These are phyloP conservation scores for Urocitellus parryii DNA, from an alignment of 2,113 vertebrate genomes.

Conservation along the genomic window DNA sequence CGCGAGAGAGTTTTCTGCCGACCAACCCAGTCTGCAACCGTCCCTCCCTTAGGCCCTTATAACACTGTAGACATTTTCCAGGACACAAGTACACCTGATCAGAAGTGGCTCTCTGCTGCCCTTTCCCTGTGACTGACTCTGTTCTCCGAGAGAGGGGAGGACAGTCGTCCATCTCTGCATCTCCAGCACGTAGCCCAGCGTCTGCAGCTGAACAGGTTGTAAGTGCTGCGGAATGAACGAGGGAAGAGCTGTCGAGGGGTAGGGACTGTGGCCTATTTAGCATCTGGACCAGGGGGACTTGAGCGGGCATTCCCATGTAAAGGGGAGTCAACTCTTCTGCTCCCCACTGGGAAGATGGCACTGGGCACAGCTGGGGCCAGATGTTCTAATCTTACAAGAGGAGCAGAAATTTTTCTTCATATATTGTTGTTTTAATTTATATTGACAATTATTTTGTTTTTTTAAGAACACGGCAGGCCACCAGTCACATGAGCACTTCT, in stretches of 20 bases:
- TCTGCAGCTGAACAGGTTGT: background rate
- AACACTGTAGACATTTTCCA: background rate
- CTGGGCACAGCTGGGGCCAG: background rate
- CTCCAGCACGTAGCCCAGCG: background rate
- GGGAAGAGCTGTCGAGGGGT: background rate
- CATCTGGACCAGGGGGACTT: background rate
- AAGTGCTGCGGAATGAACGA: background rate
- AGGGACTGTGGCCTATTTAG: fast-evolving
- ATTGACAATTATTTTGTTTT: no score
- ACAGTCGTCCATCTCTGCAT: no score
- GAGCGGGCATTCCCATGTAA: background rate
- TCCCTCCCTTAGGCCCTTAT: background rate
- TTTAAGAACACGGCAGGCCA: background rate
- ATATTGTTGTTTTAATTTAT: no score
- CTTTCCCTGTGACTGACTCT: background rate
- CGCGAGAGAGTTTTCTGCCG: background rate
- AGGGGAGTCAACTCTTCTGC: background rate
- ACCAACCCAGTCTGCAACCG: background rate
- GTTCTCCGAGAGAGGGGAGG: background rate
- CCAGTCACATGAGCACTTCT: background rate
- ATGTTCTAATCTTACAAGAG: background rate
- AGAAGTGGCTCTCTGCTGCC: fast-evolving
- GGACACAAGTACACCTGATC: no score
- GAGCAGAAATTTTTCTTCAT: background rate
- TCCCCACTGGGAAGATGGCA: no score